Evolutionary conservation across 2,888 invertebrate species (phyloP).

Genomic region (Aricia artaxerxes): DNA sequence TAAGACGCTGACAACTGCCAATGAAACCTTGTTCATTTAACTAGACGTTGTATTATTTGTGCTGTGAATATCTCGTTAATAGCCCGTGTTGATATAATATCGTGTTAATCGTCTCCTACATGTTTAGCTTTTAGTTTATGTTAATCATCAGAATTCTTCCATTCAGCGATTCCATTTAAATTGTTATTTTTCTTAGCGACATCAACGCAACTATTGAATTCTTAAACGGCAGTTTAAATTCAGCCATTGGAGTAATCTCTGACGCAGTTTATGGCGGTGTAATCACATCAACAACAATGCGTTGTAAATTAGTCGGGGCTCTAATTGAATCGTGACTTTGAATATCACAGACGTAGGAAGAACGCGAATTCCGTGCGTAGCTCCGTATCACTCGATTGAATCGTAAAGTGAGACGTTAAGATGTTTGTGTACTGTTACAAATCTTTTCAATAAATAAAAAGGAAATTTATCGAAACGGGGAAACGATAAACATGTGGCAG

Average conservation of each 20-base stretch:
- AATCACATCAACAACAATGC: conserved; percentile 24
- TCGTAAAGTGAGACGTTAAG: conserved; percentile 34
- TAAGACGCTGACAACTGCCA: too few species aligned
- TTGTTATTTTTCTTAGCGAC: neutral
- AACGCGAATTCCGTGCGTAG: conserved; percentile 40
- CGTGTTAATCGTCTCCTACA: neutral
- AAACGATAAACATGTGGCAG: conserved; percentile 21
- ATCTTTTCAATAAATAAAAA: conserved; percentile 25
- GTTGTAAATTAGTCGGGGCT: conserved; percentile 20
- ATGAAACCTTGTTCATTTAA: conserved; percentile 56
- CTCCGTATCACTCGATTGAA: conserved; percentile 52
- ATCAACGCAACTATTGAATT: neutral
- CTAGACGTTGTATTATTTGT: conserved; percentile 70
- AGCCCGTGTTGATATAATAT: conserved; percentile 43
- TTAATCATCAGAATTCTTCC: neutral
- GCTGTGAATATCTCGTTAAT: conserved; percentile 54
- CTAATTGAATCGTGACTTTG: conserved; percentile 31
- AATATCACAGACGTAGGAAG: conserved; percentile 29
- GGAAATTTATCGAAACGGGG: conserved; percentile 16
- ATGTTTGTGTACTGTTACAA: conserved; percentile 16
- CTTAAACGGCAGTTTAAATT: neutral
- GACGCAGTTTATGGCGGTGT: conserved; percentile 19
- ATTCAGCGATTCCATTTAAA: neutral
- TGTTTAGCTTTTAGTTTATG: neutral
- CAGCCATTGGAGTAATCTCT: conserved; percentile 5